Base-by-base conservation (phyloP, 1,140 invertebrate genomes). In the Olivierus martensii region DNA sequence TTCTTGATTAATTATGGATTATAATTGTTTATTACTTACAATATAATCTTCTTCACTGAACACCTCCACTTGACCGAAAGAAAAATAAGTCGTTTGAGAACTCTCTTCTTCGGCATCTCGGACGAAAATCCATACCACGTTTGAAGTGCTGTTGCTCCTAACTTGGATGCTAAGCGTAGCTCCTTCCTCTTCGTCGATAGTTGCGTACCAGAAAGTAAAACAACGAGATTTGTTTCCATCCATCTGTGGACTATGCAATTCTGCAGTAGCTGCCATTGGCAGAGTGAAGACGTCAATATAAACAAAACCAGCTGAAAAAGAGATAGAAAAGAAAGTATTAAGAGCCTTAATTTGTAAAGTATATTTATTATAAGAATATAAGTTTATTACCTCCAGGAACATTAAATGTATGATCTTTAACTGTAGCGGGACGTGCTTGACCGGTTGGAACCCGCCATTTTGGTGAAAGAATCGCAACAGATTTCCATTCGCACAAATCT, bases 321-420 rank as follows among this genome's bases (percentile, higher is more conserved):
- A 0, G 11, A 22, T 21, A 4, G 15, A 43, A 7, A 43, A 43
- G 4, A 43, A 28, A n/a, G n/a, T n/a, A n/a, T n/a, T n/a, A n/a
- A n/a, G n/a, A n/a, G n/a, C n/a, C n/a, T n/a, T n/a, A n/a, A n/a
- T n/a, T n/a, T n/a, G n/a, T n/a, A n/a, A n/a, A n/a, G n/a, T n/a
- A n/a, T n/a, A n/a, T n/a, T n/a, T n/a, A n/a, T n/a, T n/a, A n/a
- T n/a, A 28, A 28, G 9, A 43, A 43, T 9, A 6, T 43, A 1
- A 6, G 7, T 43, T 18, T 43, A 17, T 47, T 39, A 52, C 55
- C 55, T 43, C 55, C 55, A 1, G 51, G 22, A 18, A 56, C 55
- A 35, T 56, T 48, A 21, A 51, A 56, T 3, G 55, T 56, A 34
- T 56, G 55, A 37, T 56, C 55, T 35, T 56, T 56, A 11, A 52